phyloP scores from a whole-genome alignment of 2,888 invertebrate genomes.

The Cinara cedri region DNA sequence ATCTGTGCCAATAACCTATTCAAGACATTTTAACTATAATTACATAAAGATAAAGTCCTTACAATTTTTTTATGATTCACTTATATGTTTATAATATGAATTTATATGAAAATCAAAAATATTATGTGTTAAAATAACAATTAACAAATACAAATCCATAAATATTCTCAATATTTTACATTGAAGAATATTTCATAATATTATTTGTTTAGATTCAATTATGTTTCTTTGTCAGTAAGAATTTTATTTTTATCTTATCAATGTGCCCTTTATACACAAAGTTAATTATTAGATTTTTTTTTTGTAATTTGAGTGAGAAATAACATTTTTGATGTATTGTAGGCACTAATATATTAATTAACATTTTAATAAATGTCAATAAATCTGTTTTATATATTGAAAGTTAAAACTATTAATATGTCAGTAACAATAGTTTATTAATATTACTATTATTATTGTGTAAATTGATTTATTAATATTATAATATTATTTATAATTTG shows the following conservation, averaged over 20 bases:
- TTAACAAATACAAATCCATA: background rate
- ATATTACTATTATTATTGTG: background rate
- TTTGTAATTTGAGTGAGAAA: background rate
- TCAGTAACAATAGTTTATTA: slow-evolving; percentile 1
- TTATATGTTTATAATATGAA: background rate
- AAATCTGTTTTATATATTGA: slow-evolving; percentile 1
- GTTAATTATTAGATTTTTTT: background rate
- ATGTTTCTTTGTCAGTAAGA: background rate
- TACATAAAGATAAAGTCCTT: background rate
- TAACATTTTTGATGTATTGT: slow-evolving; percentile 2
- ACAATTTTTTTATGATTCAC: background rate
- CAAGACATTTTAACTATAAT: too few species aligned
- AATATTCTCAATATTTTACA: background rate
- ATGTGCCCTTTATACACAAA: slow-evolving; percentile 18
- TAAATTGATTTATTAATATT: slow-evolving; percentile 6
- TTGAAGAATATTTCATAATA: background rate
- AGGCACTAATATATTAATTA: background rate
- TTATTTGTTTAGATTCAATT: background rate
- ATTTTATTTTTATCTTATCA: background rate
- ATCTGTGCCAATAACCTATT: too few species aligned
- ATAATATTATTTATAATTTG: background rate
- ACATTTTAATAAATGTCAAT: background rate
- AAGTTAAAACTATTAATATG: background rate
- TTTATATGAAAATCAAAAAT: background rate
- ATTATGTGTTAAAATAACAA: background rate